Conservation (phyloP, 2,888 invertebrate species). For the Temnothorax rugatulus region DNA sequence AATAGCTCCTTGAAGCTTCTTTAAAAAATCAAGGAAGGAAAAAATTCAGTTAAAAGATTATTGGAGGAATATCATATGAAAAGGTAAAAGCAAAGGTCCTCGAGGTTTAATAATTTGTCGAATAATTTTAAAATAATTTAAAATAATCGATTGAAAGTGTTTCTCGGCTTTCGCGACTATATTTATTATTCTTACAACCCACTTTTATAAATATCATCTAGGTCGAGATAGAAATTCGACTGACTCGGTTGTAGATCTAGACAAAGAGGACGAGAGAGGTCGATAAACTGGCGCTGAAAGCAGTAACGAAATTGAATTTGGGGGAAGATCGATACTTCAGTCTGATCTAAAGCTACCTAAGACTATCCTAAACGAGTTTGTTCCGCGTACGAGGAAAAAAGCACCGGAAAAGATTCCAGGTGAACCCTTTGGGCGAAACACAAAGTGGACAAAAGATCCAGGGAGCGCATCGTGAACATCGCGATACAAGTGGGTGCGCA, state of each 20-base stretch:
- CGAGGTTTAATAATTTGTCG: neutral
- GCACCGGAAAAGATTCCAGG: neutral
- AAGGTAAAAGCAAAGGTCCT: neutral
- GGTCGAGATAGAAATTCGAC: constrained; percentile 4
- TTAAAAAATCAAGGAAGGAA: neutral
- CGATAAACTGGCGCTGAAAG: constrained; percentile 17
- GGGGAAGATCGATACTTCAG: constrained; percentile 11
- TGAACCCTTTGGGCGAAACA: neutral
- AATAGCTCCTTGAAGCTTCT: neutral
- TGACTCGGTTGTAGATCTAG: neutral
- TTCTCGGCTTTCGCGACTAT: neutral
- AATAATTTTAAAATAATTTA: neutral
- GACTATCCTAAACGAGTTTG: constrained; percentile 30
- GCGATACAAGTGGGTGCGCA: constrained; percentile 57
- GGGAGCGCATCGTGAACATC: constrained; percentile 23
- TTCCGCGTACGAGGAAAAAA: neutral
- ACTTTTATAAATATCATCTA: neutral
- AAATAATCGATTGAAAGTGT: neutral
- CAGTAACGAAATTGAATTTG: constrained; percentile 37
- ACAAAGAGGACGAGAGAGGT: constrained; percentile 20
- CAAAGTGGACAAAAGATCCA: constrained; percentile 45
- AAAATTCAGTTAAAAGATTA: neutral
- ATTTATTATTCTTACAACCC: neutral
- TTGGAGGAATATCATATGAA: neutral
- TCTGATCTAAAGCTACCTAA: constrained; percentile 10